phyloP scores from a whole-genome alignment of 2,888 invertebrate genomes.

The Ramazzottius varieornatus region DNA sequence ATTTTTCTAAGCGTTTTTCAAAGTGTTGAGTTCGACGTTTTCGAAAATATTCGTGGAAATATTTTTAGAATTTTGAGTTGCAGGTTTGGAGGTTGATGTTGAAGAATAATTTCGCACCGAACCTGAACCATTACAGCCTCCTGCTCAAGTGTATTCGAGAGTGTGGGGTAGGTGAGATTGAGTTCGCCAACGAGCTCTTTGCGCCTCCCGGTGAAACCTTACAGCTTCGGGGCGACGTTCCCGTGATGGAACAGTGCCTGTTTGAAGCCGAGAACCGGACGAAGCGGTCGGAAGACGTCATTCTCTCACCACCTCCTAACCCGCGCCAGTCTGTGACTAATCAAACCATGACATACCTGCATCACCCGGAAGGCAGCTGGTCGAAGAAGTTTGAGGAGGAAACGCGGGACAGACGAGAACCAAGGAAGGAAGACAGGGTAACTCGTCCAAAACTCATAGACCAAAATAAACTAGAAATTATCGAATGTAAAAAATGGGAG shows the following conservation, averaged over 20 bases:
- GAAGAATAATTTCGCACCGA: conserved; percentile 35
- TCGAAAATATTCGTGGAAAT: neutral
- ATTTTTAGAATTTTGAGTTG: conserved; percentile 8
- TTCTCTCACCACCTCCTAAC: neutral
- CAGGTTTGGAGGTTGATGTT: conserved; percentile 58
- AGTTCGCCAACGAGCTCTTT: conserved; percentile 4
- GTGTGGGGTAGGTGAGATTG: conserved; percentile 43
- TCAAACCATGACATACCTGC: neutral
- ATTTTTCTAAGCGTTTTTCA: neutral
- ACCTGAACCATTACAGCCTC: conserved; percentile 47
- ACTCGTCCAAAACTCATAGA: neutral
- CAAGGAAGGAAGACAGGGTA: neutral
- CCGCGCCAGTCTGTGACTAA: neutral
- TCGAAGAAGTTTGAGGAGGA: neutral
- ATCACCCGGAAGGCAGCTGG: neutral
- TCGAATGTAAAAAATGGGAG: neutral
- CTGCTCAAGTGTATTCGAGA: conserved; percentile 50
- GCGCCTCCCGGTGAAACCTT: neutral
- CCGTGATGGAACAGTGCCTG: too few relatives aligned
- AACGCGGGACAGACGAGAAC: neutral
- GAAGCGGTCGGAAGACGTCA: too few relatives aligned
- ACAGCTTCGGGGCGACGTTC: too few relatives aligned
- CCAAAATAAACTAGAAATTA: too few relatives aligned
- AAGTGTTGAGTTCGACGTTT: neutral
- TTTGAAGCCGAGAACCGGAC: too few relatives aligned